These are phyloP conservation scores for Saguinus midas DNA, from an alignment of 2,113 vertebrate species.

Conservation along the genomic window DNA sequence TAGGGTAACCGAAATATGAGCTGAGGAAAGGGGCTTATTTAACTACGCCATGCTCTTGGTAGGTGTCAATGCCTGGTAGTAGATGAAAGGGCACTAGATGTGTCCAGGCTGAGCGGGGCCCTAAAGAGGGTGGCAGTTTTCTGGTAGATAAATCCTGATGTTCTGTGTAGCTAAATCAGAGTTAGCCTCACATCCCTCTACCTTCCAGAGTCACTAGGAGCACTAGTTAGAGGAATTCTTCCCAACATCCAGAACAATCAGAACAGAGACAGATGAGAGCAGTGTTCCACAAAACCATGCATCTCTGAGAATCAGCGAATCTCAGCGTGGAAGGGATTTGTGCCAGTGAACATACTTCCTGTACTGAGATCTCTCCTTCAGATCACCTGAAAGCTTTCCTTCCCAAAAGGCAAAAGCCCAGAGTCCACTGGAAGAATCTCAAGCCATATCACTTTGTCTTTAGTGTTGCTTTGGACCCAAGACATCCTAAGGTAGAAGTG, in stretches of 20 bases:
- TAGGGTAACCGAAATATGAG: not conserved
- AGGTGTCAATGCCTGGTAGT: not conserved
- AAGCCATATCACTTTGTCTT: not conserved
- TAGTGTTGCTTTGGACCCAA: not conserved
- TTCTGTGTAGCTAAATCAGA: not conserved
- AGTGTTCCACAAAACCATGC: not conserved
- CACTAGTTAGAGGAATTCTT: not conserved
- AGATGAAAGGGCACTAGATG: not conserved
- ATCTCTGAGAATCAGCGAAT: not conserved
- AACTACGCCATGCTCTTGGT: not conserved
- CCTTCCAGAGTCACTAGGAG: not conserved
- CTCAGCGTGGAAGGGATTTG: not conserved
- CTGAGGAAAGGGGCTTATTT: not conserved
- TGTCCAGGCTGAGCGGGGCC: not conserved
- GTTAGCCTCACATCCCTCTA: not conserved
- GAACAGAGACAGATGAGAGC: not conserved
- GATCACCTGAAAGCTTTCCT: not conserved
- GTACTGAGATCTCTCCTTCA: not conserved
- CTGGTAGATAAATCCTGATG: not conserved
- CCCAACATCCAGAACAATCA: not conserved
- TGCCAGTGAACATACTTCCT: not conserved
- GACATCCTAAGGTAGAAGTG: not conserved
- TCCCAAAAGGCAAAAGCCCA: not conserved
- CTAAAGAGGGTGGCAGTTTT: not conserved
- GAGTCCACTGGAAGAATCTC: not conserved